Percentiles rank a stretch among this genome's conserved stretches.
Evolutionary conservation across 2,797 vertebrate species (phyloP).

Genomic region (Rallus crepitans): DNA sequence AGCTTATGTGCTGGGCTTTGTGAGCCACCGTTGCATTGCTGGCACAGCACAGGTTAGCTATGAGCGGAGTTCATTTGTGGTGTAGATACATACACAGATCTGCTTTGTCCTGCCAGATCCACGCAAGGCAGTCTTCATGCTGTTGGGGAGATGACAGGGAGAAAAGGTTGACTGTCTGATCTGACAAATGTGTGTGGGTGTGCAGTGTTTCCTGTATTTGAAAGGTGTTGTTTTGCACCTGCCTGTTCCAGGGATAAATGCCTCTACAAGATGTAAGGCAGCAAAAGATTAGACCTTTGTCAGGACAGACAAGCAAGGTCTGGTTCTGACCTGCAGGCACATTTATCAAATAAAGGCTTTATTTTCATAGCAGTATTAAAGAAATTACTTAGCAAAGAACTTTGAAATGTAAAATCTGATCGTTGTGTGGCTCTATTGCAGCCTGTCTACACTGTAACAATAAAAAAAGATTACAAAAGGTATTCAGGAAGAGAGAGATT

Average conservation of each 20-base stretch:
- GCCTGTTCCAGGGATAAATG: constrained; percentile 43
- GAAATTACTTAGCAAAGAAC: constrained; percentile 48
- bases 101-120: constrained; percentile 22
- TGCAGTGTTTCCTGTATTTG: not conserved
- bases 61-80: not conserved
- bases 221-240: constrained; percentile 43
- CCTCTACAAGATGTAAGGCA: constrained; percentile 33
- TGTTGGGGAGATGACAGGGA: constrained; percentile 18
- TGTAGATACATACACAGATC: not conserved
- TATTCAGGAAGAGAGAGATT: constrained; percentile 9
- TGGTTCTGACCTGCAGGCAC: constrained; percentile 37
- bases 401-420: constrained; percentile 56
- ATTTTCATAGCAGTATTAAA: constrained; percentile 55
- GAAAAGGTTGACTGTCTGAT: constrained; percentile 51
- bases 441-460: constrained; percentile 19
- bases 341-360: constrained; percentile 57
- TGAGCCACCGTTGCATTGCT: not conserved
- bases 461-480: constrained; percentile 46
- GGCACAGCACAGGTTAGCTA: not conserved
- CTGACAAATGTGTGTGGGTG: constrained; percentile 4
- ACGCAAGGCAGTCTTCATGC: not conserved
- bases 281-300: constrained; percentile 55
- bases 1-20: fast-evolving
- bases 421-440: constrained; percentile 16
- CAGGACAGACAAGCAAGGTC: constrained; percentile 57